Evolutionary conservation across 1,140 invertebrate genomes (phyloP).

Genomic region (Ips typographus): DNA sequence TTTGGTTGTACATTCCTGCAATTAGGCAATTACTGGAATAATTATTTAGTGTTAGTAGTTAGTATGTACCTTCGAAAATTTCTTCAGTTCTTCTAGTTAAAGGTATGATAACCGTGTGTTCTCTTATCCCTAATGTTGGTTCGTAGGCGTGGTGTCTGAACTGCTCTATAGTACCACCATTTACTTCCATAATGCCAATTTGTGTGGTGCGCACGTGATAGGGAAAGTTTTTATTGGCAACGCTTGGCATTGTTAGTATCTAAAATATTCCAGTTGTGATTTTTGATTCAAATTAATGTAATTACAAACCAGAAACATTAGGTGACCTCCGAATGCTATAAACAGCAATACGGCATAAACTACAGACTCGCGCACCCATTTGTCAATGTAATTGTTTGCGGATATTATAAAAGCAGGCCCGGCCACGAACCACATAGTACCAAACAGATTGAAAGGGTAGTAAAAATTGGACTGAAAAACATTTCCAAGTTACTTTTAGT

Average conservation of each 20-base stretch:
- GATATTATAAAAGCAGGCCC: conserved; percentile 77
- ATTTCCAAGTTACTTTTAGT: not conserved
- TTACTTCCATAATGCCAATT: conserved; percentile 66
- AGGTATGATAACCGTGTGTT: conserved; percentile 61
- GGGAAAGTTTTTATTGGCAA: conserved; percentile 83
- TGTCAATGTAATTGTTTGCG: conserved; percentile 80
- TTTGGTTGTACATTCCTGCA: conserved; percentile 43
- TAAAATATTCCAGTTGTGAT: conserved; percentile 49
- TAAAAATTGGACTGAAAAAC: conserved; percentile 67
- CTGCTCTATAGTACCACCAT: conserved; percentile 57
- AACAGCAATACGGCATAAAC: conserved; percentile 77
- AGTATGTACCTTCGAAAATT: conserved; percentile 43
- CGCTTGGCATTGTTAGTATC: conserved; percentile 76
- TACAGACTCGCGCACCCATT: conserved; percentile 89
- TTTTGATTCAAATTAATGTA: not conserved
- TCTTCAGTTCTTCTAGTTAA: conserved; percentile 55
- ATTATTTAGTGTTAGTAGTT: not conserved
- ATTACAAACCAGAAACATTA: conserved; percentile 70
- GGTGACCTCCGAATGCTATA: conserved; percentile 75
- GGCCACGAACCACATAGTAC: conserved; percentile 80
- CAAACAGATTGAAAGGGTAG: conserved; percentile 76
- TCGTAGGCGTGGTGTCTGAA: conserved; percentile 67
- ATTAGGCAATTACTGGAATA: conserved; percentile 1
- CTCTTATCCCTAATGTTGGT: conserved; percentile 50
- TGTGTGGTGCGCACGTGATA: conserved; percentile 85